These are phyloP conservation scores for Battus philenor DNA, from an alignment of 1,140 invertebrate species.

Conservation along the genomic window DNA sequence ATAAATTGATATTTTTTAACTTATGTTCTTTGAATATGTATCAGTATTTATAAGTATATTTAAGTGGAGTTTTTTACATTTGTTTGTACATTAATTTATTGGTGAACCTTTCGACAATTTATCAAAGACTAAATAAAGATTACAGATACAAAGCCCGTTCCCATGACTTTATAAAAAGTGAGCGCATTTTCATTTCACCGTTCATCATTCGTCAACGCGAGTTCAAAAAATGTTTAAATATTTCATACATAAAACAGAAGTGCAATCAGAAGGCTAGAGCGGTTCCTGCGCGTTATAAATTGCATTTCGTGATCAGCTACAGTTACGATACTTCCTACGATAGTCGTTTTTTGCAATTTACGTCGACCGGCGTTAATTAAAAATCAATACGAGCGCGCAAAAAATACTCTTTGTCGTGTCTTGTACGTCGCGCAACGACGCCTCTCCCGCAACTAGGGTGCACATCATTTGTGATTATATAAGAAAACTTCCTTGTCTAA, in stretches of 20 bases:
- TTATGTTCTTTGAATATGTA: no score
- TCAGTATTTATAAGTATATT: no score
- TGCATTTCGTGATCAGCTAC: conserved; percentile 12
- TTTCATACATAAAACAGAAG: conserved; percentile 2
- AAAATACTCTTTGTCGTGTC: conserved; percentile 38
- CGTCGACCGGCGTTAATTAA: conserved; percentile 42
- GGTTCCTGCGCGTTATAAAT: conserved; percentile 5
- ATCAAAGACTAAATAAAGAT: no score
- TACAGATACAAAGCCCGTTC: no score
- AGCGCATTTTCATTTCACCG: no score
- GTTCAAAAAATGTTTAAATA: not conserved
- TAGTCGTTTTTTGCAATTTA: conserved; percentile 20
- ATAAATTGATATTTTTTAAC: no score
- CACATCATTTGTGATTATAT: not conserved
- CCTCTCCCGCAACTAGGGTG: conserved; percentile 13
- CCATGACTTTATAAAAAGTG: no score
- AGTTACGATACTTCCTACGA: conserved; percentile 14
- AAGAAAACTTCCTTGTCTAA: no score
- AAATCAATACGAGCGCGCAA: conserved; percentile 51
- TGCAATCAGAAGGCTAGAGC: not conserved
- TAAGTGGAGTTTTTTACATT: no score
- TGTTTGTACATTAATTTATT: no score
- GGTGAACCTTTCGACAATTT: no score
- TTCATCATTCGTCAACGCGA: conserved; percentile 11
- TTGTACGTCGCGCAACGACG: conserved; percentile 23